Evolutionary conservation across 2,888 invertebrate species (phyloP).

Genomic region (Fabriciana adippe): DNA sequence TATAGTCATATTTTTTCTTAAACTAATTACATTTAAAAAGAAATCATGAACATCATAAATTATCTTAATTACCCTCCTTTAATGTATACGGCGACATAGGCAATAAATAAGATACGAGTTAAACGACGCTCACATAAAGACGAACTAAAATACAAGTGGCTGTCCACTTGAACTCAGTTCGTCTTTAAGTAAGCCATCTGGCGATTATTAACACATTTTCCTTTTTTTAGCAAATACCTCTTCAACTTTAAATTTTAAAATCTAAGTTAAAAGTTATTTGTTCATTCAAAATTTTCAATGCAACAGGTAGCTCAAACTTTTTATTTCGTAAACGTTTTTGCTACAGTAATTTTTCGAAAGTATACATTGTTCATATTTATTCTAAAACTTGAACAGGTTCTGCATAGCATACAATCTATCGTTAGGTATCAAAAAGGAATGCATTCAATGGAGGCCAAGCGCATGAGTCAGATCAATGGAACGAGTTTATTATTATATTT

Average conservation of each 20-base stretch:
- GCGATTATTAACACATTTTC: not conserved
- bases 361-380: too few species aligned
- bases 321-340: too few species aligned
- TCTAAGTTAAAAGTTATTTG: too few species aligned
- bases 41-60: conserved; percentile 10
- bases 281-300: too few species aligned
- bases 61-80: conserved; percentile 13
- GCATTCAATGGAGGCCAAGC: conserved; percentile 4
- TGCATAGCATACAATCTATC: conserved; percentile 6
- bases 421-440: conserved; percentile 18
- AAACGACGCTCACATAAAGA: conserved; percentile 35
- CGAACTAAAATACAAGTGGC: not conserved
- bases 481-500: conserved; percentile 17
- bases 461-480: conserved; percentile 14
- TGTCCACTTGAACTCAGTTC: not conserved
- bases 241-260: too few species aligned
- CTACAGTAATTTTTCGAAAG: too few species aligned
- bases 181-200: not conserved
- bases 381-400: too few species aligned
- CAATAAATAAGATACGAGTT: conserved; percentile 54
- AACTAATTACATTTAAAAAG: conserved; percentile 8
- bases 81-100: conserved; percentile 45
- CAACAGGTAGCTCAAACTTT: too few species aligned
- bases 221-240: too few species aligned
- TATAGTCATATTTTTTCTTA: not conserved